Percentiles rank a stretch among this genome's conserved stretches.
Evolutionary conservation across 2,888 invertebrate species (phyloP).

Genomic region (Xestia rhomboidea): DNA sequence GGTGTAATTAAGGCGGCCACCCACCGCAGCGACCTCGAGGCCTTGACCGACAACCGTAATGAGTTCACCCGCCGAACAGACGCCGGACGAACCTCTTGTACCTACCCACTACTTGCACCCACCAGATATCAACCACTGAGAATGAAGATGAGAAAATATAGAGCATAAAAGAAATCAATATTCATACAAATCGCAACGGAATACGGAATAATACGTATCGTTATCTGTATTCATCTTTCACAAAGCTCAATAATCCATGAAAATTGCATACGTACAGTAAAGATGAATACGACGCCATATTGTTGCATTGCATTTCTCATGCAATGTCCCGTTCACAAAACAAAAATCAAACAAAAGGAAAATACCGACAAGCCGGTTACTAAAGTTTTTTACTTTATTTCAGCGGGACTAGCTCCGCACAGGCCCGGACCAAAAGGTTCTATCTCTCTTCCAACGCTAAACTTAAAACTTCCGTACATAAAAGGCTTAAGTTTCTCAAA

Average conservation of each 20-base stretch:
- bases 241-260: slow-evolving; percentile 74
- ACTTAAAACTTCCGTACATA: slow-evolving; percentile 87
- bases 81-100: slow-evolving; percentile 69
- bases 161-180: slow-evolving; percentile 32
- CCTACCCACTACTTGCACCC: slow-evolving; percentile 48
- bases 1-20: slow-evolving; percentile 90
- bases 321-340: slow-evolving; percentile 89
- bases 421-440: slow-evolving; percentile 79
- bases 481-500: slow-evolving; percentile 90
- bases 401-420: slow-evolving; percentile 77
- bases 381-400: slow-evolving; percentile 90
- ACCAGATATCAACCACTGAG: slow-evolving; percentile 31
- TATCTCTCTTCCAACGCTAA: slow-evolving; percentile 82
- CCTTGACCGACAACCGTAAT: slow-evolving; percentile 90
- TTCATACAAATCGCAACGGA: slow-evolving; percentile 25
- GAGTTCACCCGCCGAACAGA: slow-evolving; percentile 83
- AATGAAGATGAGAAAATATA: slow-evolving; percentile 22
- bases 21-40: slow-evolving; percentile 89
- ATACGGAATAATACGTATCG: slow-evolving; percentile 41
- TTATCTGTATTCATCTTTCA: slow-evolving; percentile 58
- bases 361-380: slow-evolving; percentile 90
- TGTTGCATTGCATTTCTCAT: slow-evolving; percentile 90
- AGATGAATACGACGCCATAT: slow-evolving; percentile 85
- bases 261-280: slow-evolving; percentile 75
- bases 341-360: slow-evolving; percentile 89